These are phyloP conservation scores for Borostomias antarcticus DNA, from an alignment of 2,797 vertebrate genomes.

Conservation along the genomic window DNA sequence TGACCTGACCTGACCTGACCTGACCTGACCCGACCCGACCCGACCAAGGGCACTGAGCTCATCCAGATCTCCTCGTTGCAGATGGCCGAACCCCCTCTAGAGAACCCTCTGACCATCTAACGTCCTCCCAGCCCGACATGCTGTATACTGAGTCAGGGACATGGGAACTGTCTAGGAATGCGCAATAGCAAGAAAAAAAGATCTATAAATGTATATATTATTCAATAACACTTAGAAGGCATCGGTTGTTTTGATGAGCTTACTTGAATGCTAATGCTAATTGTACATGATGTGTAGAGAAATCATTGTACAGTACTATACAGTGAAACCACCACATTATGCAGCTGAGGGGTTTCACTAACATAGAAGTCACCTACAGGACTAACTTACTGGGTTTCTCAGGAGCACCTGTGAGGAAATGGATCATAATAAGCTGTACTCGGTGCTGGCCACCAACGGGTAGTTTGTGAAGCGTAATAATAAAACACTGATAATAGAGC, in stretches of 20 bases:
- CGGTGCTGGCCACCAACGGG: conserved; percentile 75
- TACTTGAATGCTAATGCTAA: conserved; percentile 40
- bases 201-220: conserved; percentile 25
- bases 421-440: conserved; percentile 28
- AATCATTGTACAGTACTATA: not conserved
- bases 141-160: conserved; percentile 33
- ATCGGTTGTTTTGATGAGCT: conserved; percentile 28
- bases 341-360: conserved; percentile 31
- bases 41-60: conserved; percentile 35
- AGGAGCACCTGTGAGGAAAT: conserved; percentile 11
- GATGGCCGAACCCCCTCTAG: not conserved
- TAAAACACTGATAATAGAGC: no score
- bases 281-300: conserved; percentile 21
- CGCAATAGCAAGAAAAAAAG: no score
- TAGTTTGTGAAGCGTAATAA: no score
- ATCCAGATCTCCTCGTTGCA: conserved; percentile 1
- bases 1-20: no score
- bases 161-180: conserved; percentile 22
- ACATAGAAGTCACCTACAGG: conserved; percentile 14
- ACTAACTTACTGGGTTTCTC: no score
- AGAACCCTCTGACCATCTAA: conserved; percentile 12
- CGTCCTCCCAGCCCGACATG: conserved; percentile 33
- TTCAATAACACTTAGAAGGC: conserved; percentile 27
- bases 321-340: conserved; percentile 29
- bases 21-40: no score